Percentiles rank a stretch among this genome's conserved stretches.
Conservation (phyloP, 1,140 invertebrate species). For the Scaptomyza hsui region DNA sequence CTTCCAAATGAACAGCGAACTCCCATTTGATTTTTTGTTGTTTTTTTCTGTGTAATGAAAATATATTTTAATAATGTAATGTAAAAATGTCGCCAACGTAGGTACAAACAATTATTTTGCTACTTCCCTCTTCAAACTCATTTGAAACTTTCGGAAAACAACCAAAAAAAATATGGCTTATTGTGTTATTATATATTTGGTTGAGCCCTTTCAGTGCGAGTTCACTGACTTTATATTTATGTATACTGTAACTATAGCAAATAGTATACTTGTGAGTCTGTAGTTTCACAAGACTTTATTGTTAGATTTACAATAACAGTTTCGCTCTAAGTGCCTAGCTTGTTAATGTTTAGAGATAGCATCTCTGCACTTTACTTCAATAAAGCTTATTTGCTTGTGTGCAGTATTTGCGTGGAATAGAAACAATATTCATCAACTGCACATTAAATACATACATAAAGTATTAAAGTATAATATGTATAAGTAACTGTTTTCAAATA, state of each 20-base stretch:
- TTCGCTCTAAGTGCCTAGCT: background rate
- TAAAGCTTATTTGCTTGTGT: too few relatives aligned
- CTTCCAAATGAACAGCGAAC: conserved; percentile 3
- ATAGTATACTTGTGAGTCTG: background rate
- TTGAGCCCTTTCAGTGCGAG: conserved; percentile 1
- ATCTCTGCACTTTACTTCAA: background rate
- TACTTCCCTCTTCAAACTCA: conserved; percentile 20
- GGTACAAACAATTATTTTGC: conserved; percentile 9
- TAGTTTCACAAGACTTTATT: background rate
- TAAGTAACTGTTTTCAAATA: too few relatives aligned
- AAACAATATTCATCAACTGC: background rate
- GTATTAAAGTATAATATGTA: too few relatives aligned
- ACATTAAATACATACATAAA: too few relatives aligned
- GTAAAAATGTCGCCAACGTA: background rate
- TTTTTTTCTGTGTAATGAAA: background rate
- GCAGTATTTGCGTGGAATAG: background rate
- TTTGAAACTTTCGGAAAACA: conserved; percentile 36
- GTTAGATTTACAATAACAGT: background rate
- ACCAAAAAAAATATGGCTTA: background rate
- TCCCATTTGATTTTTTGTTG: conserved; percentile 4
- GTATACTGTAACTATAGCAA: background rate
- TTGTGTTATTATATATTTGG: background rate
- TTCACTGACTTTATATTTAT: conserved; percentile 29
- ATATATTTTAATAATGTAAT: conserved; percentile 1
- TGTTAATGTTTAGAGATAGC: background rate